These are phyloP conservation scores for Psittacula echo DNA, from an alignment of 2,797 vertebrate species.

Conservation along the genomic window DNA sequence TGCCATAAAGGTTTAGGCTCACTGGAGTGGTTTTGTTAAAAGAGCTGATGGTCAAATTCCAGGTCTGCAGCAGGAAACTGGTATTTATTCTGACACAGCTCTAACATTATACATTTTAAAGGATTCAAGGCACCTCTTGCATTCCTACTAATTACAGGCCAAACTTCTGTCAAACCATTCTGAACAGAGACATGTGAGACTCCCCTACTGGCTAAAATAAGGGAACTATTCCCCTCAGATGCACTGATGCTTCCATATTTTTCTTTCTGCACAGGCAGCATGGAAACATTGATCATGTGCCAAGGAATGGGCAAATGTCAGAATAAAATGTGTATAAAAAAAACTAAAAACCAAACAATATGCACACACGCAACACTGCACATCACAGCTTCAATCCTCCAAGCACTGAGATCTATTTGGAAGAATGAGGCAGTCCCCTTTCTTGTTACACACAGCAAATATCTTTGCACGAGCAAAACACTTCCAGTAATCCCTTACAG, in stretches of 20 bases:
- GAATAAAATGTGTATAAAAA: background rate
- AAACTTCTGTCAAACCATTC: background rate
- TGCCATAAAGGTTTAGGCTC: background rate
- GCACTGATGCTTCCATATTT: background rate
- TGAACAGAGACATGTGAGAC: background rate
- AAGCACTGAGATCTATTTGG: background rate
- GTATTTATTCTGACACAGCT: constrained; percentile 4
- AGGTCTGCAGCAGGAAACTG: background rate
- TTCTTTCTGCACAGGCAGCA: background rate
- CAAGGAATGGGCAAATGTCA: background rate
- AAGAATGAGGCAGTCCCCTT: background rate
- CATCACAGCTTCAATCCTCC: background rate
- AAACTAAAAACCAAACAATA: background rate
- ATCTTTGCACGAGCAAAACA: background rate
- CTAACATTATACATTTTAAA: accelerated
- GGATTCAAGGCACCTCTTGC: background rate
- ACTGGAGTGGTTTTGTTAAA: background rate
- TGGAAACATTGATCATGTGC: background rate
- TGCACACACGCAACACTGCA: background rate
- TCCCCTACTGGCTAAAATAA: background rate
- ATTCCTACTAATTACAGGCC: background rate
- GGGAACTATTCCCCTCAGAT: background rate
- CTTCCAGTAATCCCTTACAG: background rate
- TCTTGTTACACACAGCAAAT: background rate
- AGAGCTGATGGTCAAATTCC: background rate